These are phyloP conservation scores for Corythoichthys haematopterus DNA, from an alignment of 2,113 vertebrate species.

Conservation along the genomic window DNA sequence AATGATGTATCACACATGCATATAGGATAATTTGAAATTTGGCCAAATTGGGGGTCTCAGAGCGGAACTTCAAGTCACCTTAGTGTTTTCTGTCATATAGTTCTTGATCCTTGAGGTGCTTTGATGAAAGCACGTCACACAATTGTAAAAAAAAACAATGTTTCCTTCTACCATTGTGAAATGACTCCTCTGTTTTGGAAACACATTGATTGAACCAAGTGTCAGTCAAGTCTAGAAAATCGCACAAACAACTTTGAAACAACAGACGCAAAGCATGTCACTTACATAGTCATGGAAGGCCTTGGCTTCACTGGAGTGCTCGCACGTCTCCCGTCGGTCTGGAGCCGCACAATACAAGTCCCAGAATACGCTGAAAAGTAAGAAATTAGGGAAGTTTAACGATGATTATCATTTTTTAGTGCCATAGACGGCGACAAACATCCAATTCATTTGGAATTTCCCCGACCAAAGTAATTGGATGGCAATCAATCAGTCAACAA, in stretches of 20 bases:
- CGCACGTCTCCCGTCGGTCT: slow-evolving; percentile 86
- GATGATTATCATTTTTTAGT: neutral
- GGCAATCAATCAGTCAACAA: too few relatives aligned
- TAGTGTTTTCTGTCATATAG: too few relatives aligned
- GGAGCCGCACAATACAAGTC: slow-evolving; percentile 91
- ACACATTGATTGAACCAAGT: neutral
- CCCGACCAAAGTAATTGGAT: too few relatives aligned
- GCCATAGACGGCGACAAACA: too few relatives aligned
- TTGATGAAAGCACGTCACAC: too few relatives aligned
- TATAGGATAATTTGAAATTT: too few relatives aligned
- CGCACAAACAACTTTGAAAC: neutral
- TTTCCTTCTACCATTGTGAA: neutral
- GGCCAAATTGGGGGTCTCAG: too few relatives aligned
- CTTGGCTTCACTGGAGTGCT: slow-evolving; percentile 86
- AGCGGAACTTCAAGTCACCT: too few relatives aligned
- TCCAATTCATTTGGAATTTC: too few relatives aligned
- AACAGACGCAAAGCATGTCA: slow-evolving; percentile 22
- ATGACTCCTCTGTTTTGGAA: neutral
- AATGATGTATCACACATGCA: too few relatives aligned
- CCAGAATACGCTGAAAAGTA: slow-evolving; percentile 84
- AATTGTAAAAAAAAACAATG: too few relatives aligned
- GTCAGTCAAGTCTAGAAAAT: neutral
- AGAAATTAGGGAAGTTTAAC: neutral
- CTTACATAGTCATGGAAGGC: slow-evolving; percentile 89
- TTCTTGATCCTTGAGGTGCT: too few relatives aligned